phyloP scores from a whole-genome alignment of 2,113 vertebrate genomes.

The Amblyornis subalaris region DNA sequence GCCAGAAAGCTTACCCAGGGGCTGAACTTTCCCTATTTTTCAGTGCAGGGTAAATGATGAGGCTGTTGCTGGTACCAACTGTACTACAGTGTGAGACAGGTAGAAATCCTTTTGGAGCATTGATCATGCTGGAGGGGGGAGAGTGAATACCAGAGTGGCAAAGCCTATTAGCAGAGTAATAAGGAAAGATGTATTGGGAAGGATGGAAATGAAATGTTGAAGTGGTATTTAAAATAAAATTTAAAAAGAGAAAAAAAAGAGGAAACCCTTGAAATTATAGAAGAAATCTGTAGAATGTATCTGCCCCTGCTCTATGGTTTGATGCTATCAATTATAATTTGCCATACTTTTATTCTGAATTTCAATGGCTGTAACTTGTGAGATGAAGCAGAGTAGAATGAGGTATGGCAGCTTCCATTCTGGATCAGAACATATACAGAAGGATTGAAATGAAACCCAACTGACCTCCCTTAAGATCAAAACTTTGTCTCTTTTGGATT shows the following conservation, averaged over 20 bases:
- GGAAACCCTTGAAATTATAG: background rate
- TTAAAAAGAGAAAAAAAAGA: background rate
- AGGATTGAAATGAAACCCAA: background rate
- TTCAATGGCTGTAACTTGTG: background rate
- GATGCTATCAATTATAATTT: background rate
- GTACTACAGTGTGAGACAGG: background rate
- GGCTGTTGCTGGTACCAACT: background rate
- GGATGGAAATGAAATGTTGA: background rate
- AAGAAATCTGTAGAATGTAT: background rate
- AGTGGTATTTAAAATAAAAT: background rate
- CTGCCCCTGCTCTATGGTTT: background rate
- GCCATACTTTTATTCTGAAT: background rate
- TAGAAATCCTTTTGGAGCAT: constrained; percentile 34
- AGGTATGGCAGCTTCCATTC: background rate
- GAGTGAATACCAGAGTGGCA: background rate
- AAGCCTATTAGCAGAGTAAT: constrained; percentile 15
- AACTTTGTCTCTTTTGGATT: background rate
- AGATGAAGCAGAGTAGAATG: background rate
- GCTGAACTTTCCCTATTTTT: constrained; percentile 47
- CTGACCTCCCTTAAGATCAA: background rate
- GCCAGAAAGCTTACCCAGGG: constrained; percentile 59
- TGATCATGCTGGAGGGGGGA: background rate
- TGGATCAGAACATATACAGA: background rate
- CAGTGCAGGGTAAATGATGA: constrained; percentile 40
- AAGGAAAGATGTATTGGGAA: background rate